Evolutionary conservation across 2,797 vertebrate genomes (phyloP).

Genomic region (Paedocypris micromegethes): DNA sequence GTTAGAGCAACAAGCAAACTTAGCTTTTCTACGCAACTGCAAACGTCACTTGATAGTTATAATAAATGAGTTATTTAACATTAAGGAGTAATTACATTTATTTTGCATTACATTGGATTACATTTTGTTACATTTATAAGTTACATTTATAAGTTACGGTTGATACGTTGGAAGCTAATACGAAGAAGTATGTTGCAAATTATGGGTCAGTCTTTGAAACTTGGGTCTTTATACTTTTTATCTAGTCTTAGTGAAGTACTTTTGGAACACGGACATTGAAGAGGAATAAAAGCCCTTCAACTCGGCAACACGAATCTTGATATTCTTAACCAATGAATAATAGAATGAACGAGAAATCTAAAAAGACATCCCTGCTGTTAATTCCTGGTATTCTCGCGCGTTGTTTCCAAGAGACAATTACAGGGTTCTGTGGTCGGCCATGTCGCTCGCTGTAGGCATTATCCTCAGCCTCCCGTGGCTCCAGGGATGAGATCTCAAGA

Average conservation of each 20-base stretch:
- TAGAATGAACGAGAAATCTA: conserved; percentile 7
- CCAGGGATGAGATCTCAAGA: conserved; percentile 33
- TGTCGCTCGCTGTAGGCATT: conserved; percentile 22
- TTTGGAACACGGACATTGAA: not conserved
- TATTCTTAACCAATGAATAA: not conserved
- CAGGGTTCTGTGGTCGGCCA: conserved; percentile 13
- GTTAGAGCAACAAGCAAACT: too few species aligned
- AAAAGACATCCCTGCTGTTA: conserved; percentile 19
- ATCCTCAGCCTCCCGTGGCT: conserved; percentile 17
- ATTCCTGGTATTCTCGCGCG: conserved; percentile 8
- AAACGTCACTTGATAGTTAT: too few species aligned
- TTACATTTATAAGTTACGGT: too few species aligned
- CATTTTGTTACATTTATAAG: not conserved
- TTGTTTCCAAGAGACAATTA: conserved; percentile 29
- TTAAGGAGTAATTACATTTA: too few species aligned
- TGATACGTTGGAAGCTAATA: too few species aligned
- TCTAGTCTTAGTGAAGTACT: not conserved
- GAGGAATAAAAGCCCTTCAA: not conserved
- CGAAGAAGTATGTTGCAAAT: too few species aligned
- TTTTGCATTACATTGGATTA: not conserved
- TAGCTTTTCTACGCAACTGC: too few species aligned
- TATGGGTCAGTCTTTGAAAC: too few species aligned
- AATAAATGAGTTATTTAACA: too few species aligned
- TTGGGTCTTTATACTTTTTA: too few species aligned
- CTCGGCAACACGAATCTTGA: not conserved